Evolutionary conservation across 1,140 invertebrate species (phyloP).

Genomic region (Drosophila subpulchrella): DNA sequence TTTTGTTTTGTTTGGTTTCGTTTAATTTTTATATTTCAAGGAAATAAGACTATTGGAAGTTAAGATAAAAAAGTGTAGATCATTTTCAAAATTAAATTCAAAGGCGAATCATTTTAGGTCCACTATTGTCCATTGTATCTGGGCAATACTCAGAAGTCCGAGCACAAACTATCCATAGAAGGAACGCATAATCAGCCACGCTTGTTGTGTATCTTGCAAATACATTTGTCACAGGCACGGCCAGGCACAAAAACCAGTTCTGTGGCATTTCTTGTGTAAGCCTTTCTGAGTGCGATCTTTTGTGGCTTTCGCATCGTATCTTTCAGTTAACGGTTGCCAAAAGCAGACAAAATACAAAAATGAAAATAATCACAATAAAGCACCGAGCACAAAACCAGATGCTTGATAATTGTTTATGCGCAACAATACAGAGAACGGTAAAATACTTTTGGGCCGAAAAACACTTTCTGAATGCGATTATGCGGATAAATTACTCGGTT

Average conservation of each 20-base stretch:
- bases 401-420: slow-evolving; percentile 46
- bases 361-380: slow-evolving; percentile 43
- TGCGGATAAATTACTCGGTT: slow-evolving; percentile 41
- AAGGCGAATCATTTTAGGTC: background rate
- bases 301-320: slow-evolving; percentile 28
- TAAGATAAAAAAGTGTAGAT: no score
- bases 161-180: slow-evolving; percentile 23
- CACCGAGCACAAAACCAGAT: slow-evolving; percentile 36
- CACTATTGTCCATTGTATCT: background rate
- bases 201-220: slow-evolving; percentile 43
- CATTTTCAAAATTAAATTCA: slow-evolving; percentile 1
- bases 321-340: slow-evolving; percentile 35
- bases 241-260: slow-evolving; percentile 44
- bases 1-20: background rate
- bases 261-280: slow-evolving; percentile 50
- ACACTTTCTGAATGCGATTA: slow-evolving; percentile 39
- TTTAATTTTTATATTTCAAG: no score
- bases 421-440: slow-evolving; percentile 14
- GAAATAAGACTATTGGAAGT: no score
- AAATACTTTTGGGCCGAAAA: slow-evolving; percentile 20
- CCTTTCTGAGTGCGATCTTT: slow-evolving; percentile 33
- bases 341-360: slow-evolving; percentile 12
- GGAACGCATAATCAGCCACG: slow-evolving; percentile 30
- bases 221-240: slow-evolving; percentile 46
- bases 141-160: slow-evolving; percentile 11